A percentile compares a stretch with the other conserved stretches of the same genome.
These are phyloP conservation scores for Heliconius erato DNA, from an alignment of 2,888 invertebrate species.

Conservation along the genomic window DNA sequence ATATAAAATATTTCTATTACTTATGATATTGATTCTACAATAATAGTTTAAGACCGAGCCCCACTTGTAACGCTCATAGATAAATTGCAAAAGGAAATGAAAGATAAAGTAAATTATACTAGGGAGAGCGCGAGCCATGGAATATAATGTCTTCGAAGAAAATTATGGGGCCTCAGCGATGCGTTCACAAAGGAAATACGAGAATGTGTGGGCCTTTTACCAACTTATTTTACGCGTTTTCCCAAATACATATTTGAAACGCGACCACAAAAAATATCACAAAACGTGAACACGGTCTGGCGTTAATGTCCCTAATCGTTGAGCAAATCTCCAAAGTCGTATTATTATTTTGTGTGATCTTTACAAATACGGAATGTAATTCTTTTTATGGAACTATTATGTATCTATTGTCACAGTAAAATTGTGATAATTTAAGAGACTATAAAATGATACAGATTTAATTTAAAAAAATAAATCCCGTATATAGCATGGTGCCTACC, in stretches of 20 bases:
- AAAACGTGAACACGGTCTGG: slow-evolving; percentile 52
- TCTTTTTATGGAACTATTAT: neutral
- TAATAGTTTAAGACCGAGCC: neutral
- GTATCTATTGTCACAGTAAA: too few relatives aligned
- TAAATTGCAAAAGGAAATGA: slow-evolving; percentile 50
- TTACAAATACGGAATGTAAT: slow-evolving; percentile 4
- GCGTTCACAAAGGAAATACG: slow-evolving; percentile 55
- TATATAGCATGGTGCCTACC: too few relatives aligned
- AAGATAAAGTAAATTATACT: slow-evolving; percentile 61
- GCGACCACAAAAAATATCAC: slow-evolving; percentile 64
- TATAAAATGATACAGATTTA: too few relatives aligned
- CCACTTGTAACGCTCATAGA: neutral
- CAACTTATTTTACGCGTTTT: slow-evolving; percentile 75
- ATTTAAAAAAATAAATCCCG: too few relatives aligned
- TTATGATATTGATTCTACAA: neutral
- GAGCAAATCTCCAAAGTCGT: slow-evolving; percentile 47
- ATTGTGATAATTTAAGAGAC: too few relatives aligned
- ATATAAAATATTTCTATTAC: neutral
- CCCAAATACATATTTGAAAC: slow-evolving; percentile 58
- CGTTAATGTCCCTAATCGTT: slow-evolving; percentile 51
- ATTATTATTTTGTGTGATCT: slow-evolving; percentile 20
- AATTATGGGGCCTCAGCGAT: slow-evolving; percentile 66
- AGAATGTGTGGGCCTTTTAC: slow-evolving; percentile 74
- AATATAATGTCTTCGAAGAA: slow-evolving; percentile 73
- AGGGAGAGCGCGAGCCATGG: slow-evolving; percentile 70